These are phyloP conservation scores for Tricholauxania praeusta DNA, from an alignment of 2,888 invertebrate genomes.

Conservation along the genomic window DNA sequence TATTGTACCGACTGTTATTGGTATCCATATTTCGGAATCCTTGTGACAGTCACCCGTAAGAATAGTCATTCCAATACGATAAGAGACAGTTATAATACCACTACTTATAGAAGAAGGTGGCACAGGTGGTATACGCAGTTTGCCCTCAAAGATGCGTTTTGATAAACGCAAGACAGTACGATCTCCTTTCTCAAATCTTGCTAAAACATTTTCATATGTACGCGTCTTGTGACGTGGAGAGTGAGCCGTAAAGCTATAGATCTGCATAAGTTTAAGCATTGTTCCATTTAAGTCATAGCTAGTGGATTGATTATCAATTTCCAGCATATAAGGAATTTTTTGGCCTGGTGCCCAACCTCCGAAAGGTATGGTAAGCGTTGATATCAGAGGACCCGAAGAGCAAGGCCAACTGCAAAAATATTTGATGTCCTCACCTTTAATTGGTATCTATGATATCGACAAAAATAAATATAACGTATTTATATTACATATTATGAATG, in stretches of 20 bases:
- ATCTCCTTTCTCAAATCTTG: conserved; percentile 7
- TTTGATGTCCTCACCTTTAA: conserved; percentile 45
- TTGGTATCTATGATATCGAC: conserved; percentile 42
- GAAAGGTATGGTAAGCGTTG: conserved; percentile 49
- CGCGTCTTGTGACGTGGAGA: conserved; percentile 47
- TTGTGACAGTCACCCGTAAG: conserved; percentile 40
- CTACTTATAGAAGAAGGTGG: conserved; percentile 41
- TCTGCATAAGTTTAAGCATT: conserved; percentile 44
- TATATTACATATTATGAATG: too few relatives aligned
- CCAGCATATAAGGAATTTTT: conserved; percentile 46
- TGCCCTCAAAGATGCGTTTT: conserved; percentile 45
- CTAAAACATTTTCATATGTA: conserved; percentile 31
- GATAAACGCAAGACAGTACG: conserved; percentile 38
- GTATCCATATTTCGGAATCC: conserved; percentile 40
- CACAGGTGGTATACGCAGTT: conserved; percentile 44
- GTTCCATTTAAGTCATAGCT: conserved; percentile 47
- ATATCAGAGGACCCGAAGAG: conserved; percentile 47
- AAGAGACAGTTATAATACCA: conserved; percentile 45
- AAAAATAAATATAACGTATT: too few relatives aligned
- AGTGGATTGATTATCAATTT: conserved; percentile 51
- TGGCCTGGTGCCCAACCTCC: conserved; percentile 54
- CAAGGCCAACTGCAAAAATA: conserved; percentile 52
- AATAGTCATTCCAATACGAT: conserved; percentile 42
- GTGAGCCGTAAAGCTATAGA: conserved; percentile 47
- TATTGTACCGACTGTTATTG: conserved; percentile 48